These are phyloP conservation scores for Monoplex corrugatus DNA, from an alignment of 2,888 invertebrate genomes.

Conservation along the genomic window DNA sequence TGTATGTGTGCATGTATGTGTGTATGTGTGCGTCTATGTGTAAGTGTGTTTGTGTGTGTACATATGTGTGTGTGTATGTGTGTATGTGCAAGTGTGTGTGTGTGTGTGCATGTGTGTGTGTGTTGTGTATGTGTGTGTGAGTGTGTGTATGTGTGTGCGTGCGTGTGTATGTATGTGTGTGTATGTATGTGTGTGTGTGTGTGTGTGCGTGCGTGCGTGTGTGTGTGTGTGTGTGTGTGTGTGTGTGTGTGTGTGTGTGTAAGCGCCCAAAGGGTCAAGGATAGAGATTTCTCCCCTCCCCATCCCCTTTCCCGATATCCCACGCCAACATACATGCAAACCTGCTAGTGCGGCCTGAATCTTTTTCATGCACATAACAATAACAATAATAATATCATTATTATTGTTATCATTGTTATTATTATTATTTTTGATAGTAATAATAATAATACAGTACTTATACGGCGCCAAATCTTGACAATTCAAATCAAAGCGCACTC, in stretches of 20 bases:
- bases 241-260: constrained; percentile 22
- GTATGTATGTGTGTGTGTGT: not conserved
- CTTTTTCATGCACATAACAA: no score
- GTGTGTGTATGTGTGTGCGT: not conserved
- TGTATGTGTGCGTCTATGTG: constrained; percentile 5
- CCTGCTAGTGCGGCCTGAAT: no score
- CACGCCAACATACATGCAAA: no score
- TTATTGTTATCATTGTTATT: no score
- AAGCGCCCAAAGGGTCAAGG: not conserved
- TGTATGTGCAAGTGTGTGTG: not conserved
- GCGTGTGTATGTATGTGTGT: not conserved
- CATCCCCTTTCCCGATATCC: no score
- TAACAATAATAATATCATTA: no score
- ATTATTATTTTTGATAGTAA: no score
- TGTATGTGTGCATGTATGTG: not conserved
- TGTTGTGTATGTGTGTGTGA: not conserved
- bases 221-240: not conserved
- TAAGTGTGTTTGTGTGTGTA: not conserved
- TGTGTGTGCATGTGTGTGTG: not conserved
- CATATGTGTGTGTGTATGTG: not conserved
- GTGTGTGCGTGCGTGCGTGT: not conserved
- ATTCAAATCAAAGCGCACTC: no score
- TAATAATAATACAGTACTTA: no score
- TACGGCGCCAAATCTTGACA: no score
- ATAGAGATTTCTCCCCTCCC: no score